Evolutionary conservation across 2,888 invertebrate species (phyloP).

Genomic region (Diarsia dahlii): DNA sequence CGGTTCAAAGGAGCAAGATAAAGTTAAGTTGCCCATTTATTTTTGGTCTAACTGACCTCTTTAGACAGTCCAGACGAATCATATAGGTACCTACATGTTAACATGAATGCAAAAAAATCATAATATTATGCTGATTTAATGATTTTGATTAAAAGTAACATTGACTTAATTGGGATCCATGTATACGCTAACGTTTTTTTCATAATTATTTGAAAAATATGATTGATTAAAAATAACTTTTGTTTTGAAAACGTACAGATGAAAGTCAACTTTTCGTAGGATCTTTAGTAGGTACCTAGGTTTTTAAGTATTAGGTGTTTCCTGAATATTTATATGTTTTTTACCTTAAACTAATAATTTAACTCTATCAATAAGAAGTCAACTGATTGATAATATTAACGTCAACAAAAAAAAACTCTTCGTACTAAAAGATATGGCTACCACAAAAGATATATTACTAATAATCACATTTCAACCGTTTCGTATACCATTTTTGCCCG

Average conservation of each 20-base stretch:
- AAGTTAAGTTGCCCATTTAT: background rate
- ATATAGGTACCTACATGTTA: too few relatives aligned
- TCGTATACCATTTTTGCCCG: constrained; percentile 9
- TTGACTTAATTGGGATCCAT: background rate
- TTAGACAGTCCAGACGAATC: too few relatives aligned
- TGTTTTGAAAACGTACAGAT: background rate
- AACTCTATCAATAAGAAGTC: background rate
- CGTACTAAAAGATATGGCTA: background rate
- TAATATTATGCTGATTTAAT: background rate
- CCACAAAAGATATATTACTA: background rate
- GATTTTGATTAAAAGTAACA: background rate
- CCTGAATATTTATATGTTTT: background rate
- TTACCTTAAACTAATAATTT: background rate
- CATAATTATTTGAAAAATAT: background rate
- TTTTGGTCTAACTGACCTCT: too few relatives aligned
- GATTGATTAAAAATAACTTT: background rate
- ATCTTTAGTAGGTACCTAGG: background rate
- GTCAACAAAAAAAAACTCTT: background rate
- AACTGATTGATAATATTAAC: background rate
- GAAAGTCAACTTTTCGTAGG: background rate
- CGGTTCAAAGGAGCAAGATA: background rate
- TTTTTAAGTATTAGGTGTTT: background rate
- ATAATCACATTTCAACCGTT: constrained; percentile 1
- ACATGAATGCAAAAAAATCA: background rate
- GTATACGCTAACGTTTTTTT: background rate